Evolutionary conservation across 2,888 invertebrate genomes (phyloP), one percentile per base, ranked within the genome.

Genomic region (Agriopis marginaria): DNA sequence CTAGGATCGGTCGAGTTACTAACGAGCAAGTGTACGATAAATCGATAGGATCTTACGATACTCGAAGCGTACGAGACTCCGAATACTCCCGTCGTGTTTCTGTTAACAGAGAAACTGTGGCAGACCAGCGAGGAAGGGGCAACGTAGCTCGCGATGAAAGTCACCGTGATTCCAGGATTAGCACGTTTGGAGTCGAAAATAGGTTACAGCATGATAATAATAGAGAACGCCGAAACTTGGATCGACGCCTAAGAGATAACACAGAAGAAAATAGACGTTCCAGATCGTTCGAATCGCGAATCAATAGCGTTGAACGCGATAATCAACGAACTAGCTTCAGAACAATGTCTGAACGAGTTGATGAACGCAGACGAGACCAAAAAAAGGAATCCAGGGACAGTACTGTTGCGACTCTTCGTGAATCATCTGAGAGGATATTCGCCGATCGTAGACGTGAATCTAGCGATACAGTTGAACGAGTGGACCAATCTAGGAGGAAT

Each of bases 121-220:
- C 14, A 49, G 32, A 49, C 11, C 56, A 51, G 44, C 66, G 55
- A 63, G 59, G 70, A 62, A 71, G 49, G 32, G 59, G 69, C 53
- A 54, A 68, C 11, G 40, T 73, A 71, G 60, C 49, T 47, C 68
- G 70, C 17, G 56, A 50, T 56, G 54, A 40, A 23, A 32, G 44
- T 50, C 70, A 54, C 11, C 71, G 66, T n/a, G 66, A 72, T 64
- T 56, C 66, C 50, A 70, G 65, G 58, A 42, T 67, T 32, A 58
- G 23, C 61, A 55, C 50, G 32, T 40, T 11, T 14, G 63, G 68
- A 51, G 64, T 50, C 50, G 69, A 63, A 50, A 54, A 51, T 55
- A 73, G 50, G 47, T 55, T 62, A 17, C 66, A 68, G 47, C 55
- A 54, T 59, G 68, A 73, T 47, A 58, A 71, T 42, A 73, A 66